These are phyloP conservation scores for Tillus elongatus DNA, from an alignment of 2,888 invertebrate genomes.

Conservation along the genomic window DNA sequence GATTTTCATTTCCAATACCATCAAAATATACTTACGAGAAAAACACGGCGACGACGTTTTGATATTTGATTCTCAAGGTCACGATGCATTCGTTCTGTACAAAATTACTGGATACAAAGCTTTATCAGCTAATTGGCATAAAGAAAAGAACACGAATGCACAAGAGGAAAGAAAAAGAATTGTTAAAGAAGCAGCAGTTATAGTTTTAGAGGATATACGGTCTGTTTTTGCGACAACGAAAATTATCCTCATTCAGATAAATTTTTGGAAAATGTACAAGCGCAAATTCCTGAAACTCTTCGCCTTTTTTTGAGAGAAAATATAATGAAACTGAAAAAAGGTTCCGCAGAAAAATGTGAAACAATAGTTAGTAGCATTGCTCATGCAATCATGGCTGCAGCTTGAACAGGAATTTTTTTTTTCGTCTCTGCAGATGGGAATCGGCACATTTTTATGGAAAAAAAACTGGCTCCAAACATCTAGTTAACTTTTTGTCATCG, in stretches of 20 bases:
- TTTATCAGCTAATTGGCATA: no score
- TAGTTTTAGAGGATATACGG: conserved; percentile 1
- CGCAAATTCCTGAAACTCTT: background rate
- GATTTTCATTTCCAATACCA: no score
- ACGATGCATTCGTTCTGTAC: no score
- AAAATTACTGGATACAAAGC: no score
- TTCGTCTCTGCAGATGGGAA: background rate
- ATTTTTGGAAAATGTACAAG: conserved; percentile 4
- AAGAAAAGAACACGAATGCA: no score
- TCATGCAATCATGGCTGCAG: background rate
- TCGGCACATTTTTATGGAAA: background rate
- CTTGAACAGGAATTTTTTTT: background rate
- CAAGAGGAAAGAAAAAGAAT: conserved; percentile 4
- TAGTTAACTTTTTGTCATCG: conserved; percentile 19
- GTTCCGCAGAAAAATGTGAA: background rate
- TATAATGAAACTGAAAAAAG: conserved; percentile 3
- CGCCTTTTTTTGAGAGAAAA: background rate
- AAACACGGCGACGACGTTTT: no score
- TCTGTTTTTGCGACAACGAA: conserved; percentile 1
- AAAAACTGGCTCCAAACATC: conserved; percentile 21
- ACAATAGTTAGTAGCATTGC: background rate
- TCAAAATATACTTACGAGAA: no score
- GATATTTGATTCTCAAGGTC: no score
- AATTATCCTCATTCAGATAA: background rate
- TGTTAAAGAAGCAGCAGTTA: conserved; percentile 1